These are phyloP conservation scores for Tholera decimalis DNA, from an alignment of 2,888 invertebrate species.

Conservation along the genomic window DNA sequence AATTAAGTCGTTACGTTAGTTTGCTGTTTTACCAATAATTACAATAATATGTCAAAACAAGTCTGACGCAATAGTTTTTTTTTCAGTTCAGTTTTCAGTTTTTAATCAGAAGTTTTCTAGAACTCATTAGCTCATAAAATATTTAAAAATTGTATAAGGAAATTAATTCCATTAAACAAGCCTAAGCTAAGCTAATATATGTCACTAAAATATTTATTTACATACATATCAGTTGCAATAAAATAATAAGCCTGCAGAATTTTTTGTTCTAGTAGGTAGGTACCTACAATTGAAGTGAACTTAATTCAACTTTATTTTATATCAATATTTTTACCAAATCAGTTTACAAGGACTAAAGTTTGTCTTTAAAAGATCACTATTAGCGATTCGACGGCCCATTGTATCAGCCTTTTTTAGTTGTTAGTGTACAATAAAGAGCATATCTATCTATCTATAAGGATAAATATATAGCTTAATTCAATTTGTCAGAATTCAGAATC, in stretches of 20 bases:
- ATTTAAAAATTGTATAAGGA: slow-evolving; percentile 50
- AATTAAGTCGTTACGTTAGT: slow-evolving; percentile 1
- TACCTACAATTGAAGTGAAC: no score
- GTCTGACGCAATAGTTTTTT: slow-evolving; percentile 16
- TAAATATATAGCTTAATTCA: neutral
- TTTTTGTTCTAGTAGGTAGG: neutral
- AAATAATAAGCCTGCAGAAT: neutral
- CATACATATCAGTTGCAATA: slow-evolving; percentile 1
- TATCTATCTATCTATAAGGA: no score
- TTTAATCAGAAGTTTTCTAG: slow-evolving; percentile 22
- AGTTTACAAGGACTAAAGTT: no score
- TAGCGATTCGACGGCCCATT: no score
- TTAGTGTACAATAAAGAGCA: neutral
- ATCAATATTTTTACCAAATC: no score
- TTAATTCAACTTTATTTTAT: no score
- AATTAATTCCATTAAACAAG: slow-evolving; percentile 30
- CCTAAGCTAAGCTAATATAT: slow-evolving; percentile 13
- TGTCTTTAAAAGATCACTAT: no score
- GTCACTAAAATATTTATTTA: slow-evolving; percentile 26
- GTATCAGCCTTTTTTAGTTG: no score
- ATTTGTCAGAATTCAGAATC: neutral
- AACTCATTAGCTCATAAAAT: slow-evolving; percentile 45
- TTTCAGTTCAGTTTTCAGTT: no score
- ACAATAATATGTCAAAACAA: slow-evolving; percentile 17
- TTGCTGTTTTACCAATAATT: slow-evolving; percentile 7